Evolutionary conservation across 1,140 invertebrate species (phyloP), one percentile per base, ranked within the genome.

Genomic region (Drosophila paulistorum): DNA sequence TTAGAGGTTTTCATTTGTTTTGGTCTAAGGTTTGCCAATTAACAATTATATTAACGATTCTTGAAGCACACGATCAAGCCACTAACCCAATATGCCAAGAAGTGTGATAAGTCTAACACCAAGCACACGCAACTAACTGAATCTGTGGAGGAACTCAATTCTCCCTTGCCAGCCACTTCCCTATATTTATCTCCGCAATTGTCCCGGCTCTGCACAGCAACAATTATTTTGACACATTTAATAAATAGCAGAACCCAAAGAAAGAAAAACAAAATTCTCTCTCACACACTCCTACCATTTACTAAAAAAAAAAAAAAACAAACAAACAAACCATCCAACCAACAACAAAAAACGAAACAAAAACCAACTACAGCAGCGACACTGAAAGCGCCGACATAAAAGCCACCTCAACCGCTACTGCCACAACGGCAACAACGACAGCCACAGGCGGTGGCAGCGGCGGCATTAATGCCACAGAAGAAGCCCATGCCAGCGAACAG

Each of bases 361-460:
- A 48, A 62, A 51, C 74, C 81, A 80, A 74, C 30, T 57, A 82
- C 79, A 93, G 93, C 71, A 93, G 93, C 71, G 93, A 93, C 89
- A 93, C 93, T 39, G 93, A 93, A 86, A 93, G 93, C 79, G 93
- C 93, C 68, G 93, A 93, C 68, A 92, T 93, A 54, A 92, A 83
- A 71, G 91, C 79, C 41, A 91, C 84, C 57, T 84, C 78, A 62
- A 89, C 79, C 79, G 78, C 79, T 33, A 90, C 80, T 39, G 79
- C 84, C 17, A 75, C 81, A 62, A 79, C 89, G 73, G 67, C 81
- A 48, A 73, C 72, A 33, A 72, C 71, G 10, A 63, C 68, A 59
- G 89, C 80, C 20, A 74, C 74, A 63, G 75, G 68, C 60, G 67
- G 65, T 9, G 48, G 35, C 35, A 71, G 68, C 55, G 37, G 74